Conservation (phyloP, 2,888 invertebrate genomes). For the Scrobipalpa atriplicella region DNA sequence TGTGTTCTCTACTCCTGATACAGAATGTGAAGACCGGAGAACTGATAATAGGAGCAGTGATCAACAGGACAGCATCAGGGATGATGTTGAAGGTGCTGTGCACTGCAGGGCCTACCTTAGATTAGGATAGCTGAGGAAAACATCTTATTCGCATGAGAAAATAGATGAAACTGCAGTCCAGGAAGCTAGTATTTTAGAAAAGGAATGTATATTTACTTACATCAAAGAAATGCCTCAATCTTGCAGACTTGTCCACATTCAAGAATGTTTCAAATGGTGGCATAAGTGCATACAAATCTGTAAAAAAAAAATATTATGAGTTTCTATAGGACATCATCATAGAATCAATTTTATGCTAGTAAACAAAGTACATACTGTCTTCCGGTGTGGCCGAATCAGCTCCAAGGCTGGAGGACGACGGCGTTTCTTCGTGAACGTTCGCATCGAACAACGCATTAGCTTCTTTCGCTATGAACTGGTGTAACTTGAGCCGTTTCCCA, state of each 20-base stretch:
- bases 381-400: constrained; percentile 79
- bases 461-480: constrained; percentile 94
- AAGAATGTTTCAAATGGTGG: constrained; percentile 94
- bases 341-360: neutral
- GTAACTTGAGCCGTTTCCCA: constrained; percentile 91
- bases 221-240: constrained; percentile 91
- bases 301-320: constrained; percentile 46
- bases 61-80: constrained; percentile 88
- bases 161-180: neutral
- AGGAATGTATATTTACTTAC: constrained; percentile 74
- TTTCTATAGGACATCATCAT: neutral
- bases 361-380: constrained; percentile 74
- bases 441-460: constrained; percentile 89
- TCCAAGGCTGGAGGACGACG: constrained; percentile 74
- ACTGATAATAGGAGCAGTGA: constrained; percentile 90
- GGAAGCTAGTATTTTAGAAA: neutral
- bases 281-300: constrained; percentile 90
- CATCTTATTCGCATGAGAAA: constrained; percentile 66
- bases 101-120: too few species aligned
- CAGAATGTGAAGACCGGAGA: constrained; percentile 91
- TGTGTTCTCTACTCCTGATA: too few species aligned
- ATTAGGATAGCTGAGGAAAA: too few species aligned
- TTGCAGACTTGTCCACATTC: constrained; percentile 89
- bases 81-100: constrained; percentile 93
- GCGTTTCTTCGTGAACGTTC: constrained; percentile 73